Evolutionary conservation across 2,888 invertebrate genomes (phyloP).

Genomic region (Dicranocentrus wangi): DNA sequence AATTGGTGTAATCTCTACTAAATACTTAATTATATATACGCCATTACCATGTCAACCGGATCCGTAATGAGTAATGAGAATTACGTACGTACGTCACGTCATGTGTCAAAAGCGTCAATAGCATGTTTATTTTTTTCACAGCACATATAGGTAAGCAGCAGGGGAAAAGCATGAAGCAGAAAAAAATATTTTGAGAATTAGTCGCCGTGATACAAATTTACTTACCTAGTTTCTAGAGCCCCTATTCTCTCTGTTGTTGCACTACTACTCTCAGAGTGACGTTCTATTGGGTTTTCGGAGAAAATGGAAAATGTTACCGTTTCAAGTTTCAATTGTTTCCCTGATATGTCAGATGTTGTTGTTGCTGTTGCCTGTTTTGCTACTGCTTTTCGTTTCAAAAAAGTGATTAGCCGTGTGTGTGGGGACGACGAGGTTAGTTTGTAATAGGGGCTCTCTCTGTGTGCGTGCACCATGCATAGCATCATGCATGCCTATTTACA

Average conservation of each 20-base stretch:
- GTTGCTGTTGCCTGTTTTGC: constrained; percentile 21
- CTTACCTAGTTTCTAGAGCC: constrained; percentile 60
- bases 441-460: neutral
- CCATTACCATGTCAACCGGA: too few species aligned
- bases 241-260: too few species aligned
- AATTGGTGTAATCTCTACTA: too few species aligned
- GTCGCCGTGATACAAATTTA: constrained; percentile 55
- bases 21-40: too few species aligned
- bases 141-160: neutral
- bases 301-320: constrained; percentile 59
- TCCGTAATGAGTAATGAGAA: too few species aligned
- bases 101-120: constrained; percentile 16
- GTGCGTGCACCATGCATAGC: neutral
- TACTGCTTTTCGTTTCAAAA: constrained; percentile 24
- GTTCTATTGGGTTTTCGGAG: constrained; percentile 56
- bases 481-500: constrained; percentile 38
- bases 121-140: constrained; percentile 28
- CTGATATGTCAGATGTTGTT: constrained; percentile 51
- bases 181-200: constrained; percentile 43
- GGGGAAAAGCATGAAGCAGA: constrained; percentile 47
- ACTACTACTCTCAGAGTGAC: constrained; percentile 15
- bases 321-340: constrained; percentile 58
- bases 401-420: neutral
- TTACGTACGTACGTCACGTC: too few species aligned
- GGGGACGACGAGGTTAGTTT: neutral